Conservation (phyloP, 1,140 invertebrate genomes). For the Drosophila virilis region DNA sequence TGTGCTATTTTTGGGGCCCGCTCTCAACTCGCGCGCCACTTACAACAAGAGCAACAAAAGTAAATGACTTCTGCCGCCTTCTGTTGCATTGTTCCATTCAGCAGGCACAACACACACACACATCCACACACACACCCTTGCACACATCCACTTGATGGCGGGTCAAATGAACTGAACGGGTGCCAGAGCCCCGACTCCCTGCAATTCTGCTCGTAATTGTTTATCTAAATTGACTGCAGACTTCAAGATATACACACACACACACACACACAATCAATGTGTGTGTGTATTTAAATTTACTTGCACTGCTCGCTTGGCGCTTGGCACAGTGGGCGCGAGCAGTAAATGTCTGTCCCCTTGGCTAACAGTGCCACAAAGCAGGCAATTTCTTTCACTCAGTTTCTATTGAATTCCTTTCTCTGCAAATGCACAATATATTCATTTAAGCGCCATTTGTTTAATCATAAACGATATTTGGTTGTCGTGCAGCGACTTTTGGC, state of each 20-base stretch:
- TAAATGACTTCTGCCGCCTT: slow-evolving; percentile 45
- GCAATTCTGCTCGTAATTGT: slow-evolving; percentile 74
- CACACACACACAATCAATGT: slow-evolving; percentile 3
- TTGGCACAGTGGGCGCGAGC: slow-evolving; percentile 24
- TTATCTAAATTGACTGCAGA: slow-evolving; percentile 77
- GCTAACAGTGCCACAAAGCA: background rate
- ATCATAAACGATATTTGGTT: background rate
- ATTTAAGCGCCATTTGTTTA: no score
- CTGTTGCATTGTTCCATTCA: slow-evolving; percentile 35
- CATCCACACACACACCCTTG: background rate
- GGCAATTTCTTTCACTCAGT: no score
- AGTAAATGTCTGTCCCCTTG: slow-evolving; percentile 1
- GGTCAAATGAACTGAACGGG: slow-evolving; percentile 73
- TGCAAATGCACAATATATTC: background rate
- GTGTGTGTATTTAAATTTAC: slow-evolving; percentile 35
- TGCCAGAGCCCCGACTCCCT: slow-evolving; percentile 26
- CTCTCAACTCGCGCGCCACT: slow-evolving; percentile 39
- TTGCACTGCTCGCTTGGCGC: background rate
- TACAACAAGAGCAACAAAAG: slow-evolving; percentile 32
- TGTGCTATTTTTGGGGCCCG: slow-evolving; percentile 63
- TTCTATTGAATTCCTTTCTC: no score
- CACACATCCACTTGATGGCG: slow-evolving; percentile 54
- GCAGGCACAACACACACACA: slow-evolving; percentile 20
- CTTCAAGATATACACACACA: slow-evolving; percentile 25
- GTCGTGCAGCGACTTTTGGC: slow-evolving; percentile 21